phyloP scores from a whole-genome alignment of 1,140 invertebrate species.

The Amyelois transitella region DNA sequence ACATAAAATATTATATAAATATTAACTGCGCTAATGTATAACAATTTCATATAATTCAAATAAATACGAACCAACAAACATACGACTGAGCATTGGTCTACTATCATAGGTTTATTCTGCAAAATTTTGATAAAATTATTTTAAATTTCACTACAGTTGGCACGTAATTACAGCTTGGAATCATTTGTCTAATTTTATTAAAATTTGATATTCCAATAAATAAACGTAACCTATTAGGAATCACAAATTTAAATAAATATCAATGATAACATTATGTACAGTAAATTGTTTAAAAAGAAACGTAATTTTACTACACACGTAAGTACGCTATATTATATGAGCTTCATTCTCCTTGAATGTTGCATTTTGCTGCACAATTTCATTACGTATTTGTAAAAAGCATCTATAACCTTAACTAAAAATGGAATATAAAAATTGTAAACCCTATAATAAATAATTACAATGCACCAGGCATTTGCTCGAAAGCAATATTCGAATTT shows the following conservation, averaged over 20 bases:
- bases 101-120: background rate
- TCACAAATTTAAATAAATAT: background rate
- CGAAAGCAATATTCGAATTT: slow-evolving; percentile 36
- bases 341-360: slow-evolving; percentile 24
- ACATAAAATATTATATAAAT: slow-evolving; percentile 55
- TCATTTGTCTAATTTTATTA: slow-evolving; percentile 33
- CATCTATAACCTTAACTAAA: slow-evolving; percentile 33
- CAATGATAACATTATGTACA: background rate
- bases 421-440: slow-evolving; percentile 44
- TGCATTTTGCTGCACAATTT: slow-evolving; percentile 17
- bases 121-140: background rate
- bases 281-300: background rate
- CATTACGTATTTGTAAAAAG: slow-evolving; percentile 19
- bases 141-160: slow-evolving; percentile 48
- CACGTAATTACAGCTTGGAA: slow-evolving; percentile 51
- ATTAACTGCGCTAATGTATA: slow-evolving; percentile 42
- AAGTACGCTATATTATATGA: slow-evolving; percentile 29
- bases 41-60: slow-evolving; percentile 36
- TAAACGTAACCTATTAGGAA: slow-evolving; percentile 22
- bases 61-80: slow-evolving; percentile 34
- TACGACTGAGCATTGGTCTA: slow-evolving; percentile 14
- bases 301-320: background rate
- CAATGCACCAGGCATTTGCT: slow-evolving; percentile 49
- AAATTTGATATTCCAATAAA: slow-evolving; percentile 47
- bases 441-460: slow-evolving; percentile 48